These are phyloP conservation scores for Leptinotarsa undecemlineata DNA, from an alignment of 1,140 invertebrate species.

Conservation along the genomic window DNA sequence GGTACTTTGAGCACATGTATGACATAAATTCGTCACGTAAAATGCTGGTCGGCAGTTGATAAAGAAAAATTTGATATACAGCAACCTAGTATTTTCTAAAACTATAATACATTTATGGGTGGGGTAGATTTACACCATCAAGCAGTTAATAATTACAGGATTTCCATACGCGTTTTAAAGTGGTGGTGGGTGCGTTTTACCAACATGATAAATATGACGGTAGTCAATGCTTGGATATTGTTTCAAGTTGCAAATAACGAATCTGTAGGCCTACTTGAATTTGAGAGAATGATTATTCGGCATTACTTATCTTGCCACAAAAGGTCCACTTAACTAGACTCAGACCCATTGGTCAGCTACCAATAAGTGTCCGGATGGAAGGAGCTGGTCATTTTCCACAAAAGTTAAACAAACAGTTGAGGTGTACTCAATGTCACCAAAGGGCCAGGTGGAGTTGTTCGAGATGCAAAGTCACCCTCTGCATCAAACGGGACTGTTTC, in stretches of 20 bases:
- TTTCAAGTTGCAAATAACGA: neutral
- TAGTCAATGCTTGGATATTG: neutral
- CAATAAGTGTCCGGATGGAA: too few species aligned
- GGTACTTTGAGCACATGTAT: neutral
- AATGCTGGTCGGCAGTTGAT: neutral
- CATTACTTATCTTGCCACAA: neutral
- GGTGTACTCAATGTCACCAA: slow-evolving; percentile 19
- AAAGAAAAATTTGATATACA: slow-evolving; percentile 23
- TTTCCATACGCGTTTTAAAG: slow-evolving; percentile 40
- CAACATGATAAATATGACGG: neutral
- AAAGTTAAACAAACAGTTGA: slow-evolving; percentile 17
- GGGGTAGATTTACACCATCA: slow-evolving; percentile 39
- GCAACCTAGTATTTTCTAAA: slow-evolving; percentile 13
- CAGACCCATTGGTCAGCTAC: too few species aligned
- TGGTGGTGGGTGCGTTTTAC: slow-evolving; percentile 38
- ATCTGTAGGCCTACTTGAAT: neutral
- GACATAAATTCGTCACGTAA: neutral
- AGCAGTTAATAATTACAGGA: slow-evolving; percentile 34
- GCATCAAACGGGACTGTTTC: neutral
- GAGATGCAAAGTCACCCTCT: neutral
- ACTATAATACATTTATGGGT: slow-evolving; percentile 36
- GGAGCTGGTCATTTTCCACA: slow-evolving; percentile 16
- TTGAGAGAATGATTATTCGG: neutral
- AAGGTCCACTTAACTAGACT: neutral
- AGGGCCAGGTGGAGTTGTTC: slow-evolving; percentile 14